Conservation (phyloP, 2,113 vertebrate genomes). For the Pseudorasbora parva region DNA sequence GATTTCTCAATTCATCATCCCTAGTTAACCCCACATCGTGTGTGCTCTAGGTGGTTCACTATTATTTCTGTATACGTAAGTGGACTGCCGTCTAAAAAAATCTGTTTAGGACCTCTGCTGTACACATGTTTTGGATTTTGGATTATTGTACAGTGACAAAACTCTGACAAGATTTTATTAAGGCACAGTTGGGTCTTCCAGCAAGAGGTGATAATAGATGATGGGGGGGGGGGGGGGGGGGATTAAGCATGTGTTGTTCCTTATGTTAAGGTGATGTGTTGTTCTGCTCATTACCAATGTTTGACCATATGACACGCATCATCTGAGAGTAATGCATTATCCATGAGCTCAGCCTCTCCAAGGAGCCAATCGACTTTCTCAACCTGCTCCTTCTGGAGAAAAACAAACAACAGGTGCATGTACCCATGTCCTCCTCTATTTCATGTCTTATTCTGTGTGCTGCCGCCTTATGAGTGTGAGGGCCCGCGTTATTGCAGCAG, state of each 20-base stretch:
- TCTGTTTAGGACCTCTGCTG: neutral
- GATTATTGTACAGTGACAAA: neutral
- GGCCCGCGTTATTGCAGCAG: neutral
- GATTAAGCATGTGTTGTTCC: constrained; percentile 34
- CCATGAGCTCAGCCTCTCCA: constrained; percentile 50
- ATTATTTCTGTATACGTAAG: neutral
- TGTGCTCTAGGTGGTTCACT: neutral
- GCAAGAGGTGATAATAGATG: neutral
- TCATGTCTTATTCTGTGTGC: constrained; percentile 38
- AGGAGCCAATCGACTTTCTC: constrained; percentile 49
- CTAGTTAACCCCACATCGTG: too few relatives aligned
- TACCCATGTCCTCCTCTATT: constrained; percentile 12
- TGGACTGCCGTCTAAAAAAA: neutral
- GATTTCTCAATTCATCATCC: too few relatives aligned
- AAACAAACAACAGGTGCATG: constrained; percentile 58
- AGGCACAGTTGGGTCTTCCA: neutral
- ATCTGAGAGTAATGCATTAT: constrained; percentile 54
- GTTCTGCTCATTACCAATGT: constrained; percentile 51
- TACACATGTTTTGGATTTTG: neutral
- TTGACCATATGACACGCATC: constrained; percentile 46
- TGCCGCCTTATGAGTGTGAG: neutral
- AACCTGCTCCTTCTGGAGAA: constrained; percentile 58
- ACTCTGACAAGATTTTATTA: neutral
- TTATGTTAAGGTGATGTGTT: constrained; percentile 46
- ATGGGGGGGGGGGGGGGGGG: neutral